Evolutionary conservation across 2,113 vertebrate genomes (phyloP), one percentile per base, ranked within the genome.

Genomic region (Seriola dumerili): DNA sequence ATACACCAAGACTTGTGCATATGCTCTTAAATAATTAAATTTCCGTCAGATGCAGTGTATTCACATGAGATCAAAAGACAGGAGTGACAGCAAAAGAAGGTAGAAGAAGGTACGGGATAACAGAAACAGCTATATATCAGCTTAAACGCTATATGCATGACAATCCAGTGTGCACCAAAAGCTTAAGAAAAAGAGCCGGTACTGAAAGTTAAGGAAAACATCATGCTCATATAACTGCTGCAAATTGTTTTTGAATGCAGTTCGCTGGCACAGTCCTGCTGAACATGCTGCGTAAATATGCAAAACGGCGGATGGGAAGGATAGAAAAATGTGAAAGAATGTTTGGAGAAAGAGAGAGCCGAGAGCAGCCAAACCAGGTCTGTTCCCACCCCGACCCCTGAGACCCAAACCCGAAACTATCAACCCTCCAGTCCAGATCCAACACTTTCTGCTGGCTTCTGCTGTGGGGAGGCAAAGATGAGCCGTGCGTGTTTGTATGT

Each of bases 311-410:
- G 11, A 72, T 72, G 58, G 29, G 59, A 57, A 36, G 25, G 19
- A 61, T 66, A 38, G 68, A 80, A 73, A 80, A 81, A 81, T 21
- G 52, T 34, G 1, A 75, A 85, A 64, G 76, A 88, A 72, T 87
- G 67, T 84, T 76, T 81, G 66, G 48, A 72, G 72, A 76, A 29
- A 44, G 32, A 54, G 12, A 61, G 12, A 40, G 64, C 9, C 29
- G 38, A 70, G 21, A 67, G 11, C 4, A 17, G 65, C 58, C 78
- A 68, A 46, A 76, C 36, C 54, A 38, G 54, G 8, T 87, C 25
- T 48, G 21, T 67, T 62, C 64, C 14, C 81, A 62, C 57, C 57
- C 32, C 19, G 23, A 12, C 71, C 48, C 63, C 14, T 14, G 70
- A 80, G 29, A 85, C 11, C 16, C 74, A 38, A 10, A 57, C 14